A percentile compares a stretch with the other conserved stretches of the same genome.
Evolutionary conservation across 2,888 invertebrate genomes (phyloP).

Genomic region (Conus canariensis): DNA sequence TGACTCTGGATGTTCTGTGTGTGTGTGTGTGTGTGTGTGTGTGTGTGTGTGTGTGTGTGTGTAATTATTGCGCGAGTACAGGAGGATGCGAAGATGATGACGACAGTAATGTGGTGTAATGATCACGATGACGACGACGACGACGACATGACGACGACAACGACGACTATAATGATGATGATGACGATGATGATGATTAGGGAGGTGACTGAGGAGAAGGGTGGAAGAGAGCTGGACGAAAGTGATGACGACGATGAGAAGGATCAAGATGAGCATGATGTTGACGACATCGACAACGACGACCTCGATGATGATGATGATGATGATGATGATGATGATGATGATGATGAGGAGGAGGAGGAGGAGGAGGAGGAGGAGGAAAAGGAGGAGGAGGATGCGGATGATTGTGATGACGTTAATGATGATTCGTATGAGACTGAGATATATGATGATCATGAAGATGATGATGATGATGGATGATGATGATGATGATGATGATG

Average conservation of each 20-base stretch:
- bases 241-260: no score
- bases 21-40: background rate
- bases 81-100: no score
- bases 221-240: background rate
- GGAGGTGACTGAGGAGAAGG: background rate
- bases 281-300: no score
- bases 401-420: background rate
- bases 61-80: no score
- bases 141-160: background rate
- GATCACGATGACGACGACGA: background rate
- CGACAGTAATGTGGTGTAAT: no score
- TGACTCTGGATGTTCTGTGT: no score
- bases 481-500: conserved; percentile 30
- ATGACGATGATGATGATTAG: background rate
- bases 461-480: background rate
- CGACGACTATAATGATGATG: background rate
- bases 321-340: no score
- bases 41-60: no score
- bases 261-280: background rate
- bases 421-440: background rate
- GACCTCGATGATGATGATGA: no score
- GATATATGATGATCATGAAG: background rate
- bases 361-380: no score
- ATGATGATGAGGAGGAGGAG: no score
- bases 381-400: no score